A percentile compares a stretch with the other conserved stretches of the same genome.
These are phyloP conservation scores for Scolopax mira DNA, from an alignment of 2,113 vertebrate genomes.

Conservation along the genomic window DNA sequence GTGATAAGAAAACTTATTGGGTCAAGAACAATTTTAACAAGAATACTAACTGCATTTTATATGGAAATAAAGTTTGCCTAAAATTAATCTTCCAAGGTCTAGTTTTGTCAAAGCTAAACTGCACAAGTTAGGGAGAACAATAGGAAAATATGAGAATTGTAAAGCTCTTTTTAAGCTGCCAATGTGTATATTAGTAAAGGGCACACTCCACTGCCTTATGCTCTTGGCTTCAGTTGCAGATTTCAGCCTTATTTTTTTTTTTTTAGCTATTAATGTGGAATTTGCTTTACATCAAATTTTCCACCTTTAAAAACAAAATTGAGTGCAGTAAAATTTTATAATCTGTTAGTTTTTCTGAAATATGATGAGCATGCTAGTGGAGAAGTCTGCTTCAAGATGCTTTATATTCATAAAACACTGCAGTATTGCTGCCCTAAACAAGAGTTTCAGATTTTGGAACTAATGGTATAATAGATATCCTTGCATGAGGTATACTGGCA, in stretches of 20 bases:
- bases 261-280: background rate
- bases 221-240: background rate
- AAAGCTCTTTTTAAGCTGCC: background rate
- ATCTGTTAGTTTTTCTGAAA: background rate
- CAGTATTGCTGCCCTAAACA: background rate
- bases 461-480: background rate
- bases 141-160: background rate
- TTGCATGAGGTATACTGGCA: background rate
- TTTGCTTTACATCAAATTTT: background rate
- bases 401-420: background rate
- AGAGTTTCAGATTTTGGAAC: background rate
- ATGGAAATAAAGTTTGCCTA: constrained; percentile 4
- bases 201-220: background rate
- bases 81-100: constrained; percentile 4
- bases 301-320: background rate
- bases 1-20: constrained; percentile 6
- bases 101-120: background rate
- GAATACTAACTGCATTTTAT: background rate
- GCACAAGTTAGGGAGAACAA: background rate
- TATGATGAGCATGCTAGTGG: background rate
- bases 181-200: background rate
- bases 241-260: background rate
- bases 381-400: background rate
- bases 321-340: background rate
- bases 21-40: background rate